Evolutionary conservation across 2,888 invertebrate genomes (phyloP).

Genomic region (Auanema freiburgensis): DNA sequence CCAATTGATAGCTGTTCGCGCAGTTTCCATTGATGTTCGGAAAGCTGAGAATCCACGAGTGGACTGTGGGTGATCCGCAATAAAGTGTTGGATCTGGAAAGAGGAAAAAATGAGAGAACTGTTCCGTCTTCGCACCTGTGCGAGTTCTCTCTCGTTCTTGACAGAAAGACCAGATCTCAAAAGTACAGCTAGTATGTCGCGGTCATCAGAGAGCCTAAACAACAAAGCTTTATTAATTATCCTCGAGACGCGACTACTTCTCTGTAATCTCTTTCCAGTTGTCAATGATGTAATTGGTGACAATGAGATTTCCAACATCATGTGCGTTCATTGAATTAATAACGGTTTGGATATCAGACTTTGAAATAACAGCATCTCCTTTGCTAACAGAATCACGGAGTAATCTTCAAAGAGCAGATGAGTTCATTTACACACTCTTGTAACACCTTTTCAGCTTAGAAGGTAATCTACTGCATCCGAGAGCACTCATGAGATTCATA

Average conservation of each 20-base stretch:
- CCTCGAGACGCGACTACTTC: constrained; percentile 10
- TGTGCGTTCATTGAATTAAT: constrained; percentile 18
- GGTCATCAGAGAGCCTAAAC: constrained; percentile 16
- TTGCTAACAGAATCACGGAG: background rate
- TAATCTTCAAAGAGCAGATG: too few species aligned
- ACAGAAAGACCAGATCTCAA: constrained; percentile 17
- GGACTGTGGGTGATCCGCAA: too few species aligned
- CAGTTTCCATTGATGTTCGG: constrained; percentile 18
- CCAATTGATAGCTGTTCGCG: constrained; percentile 31
- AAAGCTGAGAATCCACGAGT: too few species aligned
- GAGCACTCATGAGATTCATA: constrained; percentile 6
- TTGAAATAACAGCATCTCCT: background rate
- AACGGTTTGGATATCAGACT: background rate
- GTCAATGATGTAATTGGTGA: constrained; percentile 38
- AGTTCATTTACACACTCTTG: too few species aligned
- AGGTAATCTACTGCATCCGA: constrained; percentile 19
- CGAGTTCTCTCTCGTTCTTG: constrained; percentile 5
- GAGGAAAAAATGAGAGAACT: too few species aligned
- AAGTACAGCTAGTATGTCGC: constrained; percentile 10
- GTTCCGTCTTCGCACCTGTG: too few species aligned
- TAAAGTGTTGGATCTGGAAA: too few species aligned
- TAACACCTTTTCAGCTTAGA: constrained; percentile 7
- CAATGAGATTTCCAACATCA: constrained; percentile 35
- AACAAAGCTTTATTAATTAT: too few species aligned
- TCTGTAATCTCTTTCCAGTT: constrained; percentile 31